These are phyloP conservation scores for Melanerpes aurifrons DNA, from an alignment of 2,113 vertebrate species.

Conservation along the genomic window DNA sequence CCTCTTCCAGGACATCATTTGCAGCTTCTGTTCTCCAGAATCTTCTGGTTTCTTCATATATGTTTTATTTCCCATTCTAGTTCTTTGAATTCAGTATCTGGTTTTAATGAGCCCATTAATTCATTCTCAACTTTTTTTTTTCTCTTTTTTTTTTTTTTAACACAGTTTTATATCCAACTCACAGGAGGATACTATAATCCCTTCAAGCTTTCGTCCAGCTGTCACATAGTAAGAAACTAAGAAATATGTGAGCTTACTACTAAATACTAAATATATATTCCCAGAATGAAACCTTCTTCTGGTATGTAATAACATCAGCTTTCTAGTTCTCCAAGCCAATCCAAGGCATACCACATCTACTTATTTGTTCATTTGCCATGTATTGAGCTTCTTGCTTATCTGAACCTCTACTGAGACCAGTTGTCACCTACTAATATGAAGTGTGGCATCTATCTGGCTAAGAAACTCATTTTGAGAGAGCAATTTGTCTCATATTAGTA, in stretches of 20 bases:
- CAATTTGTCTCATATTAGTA: neutral
- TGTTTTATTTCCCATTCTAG: neutral
- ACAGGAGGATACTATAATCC: neutral
- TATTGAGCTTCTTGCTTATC: neutral
- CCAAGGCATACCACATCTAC: neutral
- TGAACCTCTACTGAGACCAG: neutral
- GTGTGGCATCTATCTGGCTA: neutral
- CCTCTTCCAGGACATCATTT: neutral
- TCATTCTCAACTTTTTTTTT: neutral
- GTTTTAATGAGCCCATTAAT: neutral
- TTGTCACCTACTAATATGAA: neutral
- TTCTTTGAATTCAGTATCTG: neutral
- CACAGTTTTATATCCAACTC: neutral
- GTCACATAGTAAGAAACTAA: neutral
- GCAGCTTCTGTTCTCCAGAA: neutral
- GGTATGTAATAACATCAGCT: neutral
- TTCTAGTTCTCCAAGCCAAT: neutral
- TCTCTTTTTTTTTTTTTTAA: neutral
- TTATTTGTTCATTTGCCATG: neutral
- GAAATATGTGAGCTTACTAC: neutral
- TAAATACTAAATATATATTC: neutral
- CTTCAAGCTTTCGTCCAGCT: neutral
- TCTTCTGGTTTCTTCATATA: accelerated
- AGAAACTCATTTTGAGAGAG: neutral
- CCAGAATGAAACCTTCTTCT: neutral